Evolutionary conservation across 2,888 invertebrate species (phyloP).

Genomic region (Bruchidius siliquastri): DNA sequence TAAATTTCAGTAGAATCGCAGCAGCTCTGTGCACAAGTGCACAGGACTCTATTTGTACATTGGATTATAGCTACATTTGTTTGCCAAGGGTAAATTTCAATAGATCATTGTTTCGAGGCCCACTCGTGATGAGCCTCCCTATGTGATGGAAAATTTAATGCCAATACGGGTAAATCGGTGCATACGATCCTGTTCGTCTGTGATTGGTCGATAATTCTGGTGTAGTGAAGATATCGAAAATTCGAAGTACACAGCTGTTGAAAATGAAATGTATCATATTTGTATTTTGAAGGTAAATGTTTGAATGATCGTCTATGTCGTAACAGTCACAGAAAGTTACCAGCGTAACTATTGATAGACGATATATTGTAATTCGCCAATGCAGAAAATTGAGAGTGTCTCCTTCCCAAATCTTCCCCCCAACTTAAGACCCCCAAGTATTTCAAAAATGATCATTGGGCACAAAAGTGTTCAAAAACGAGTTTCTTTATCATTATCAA

Average conservation of each 20-base stretch:
- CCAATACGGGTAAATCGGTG: not conserved
- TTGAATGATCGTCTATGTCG: no score
- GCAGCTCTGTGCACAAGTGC: not conserved
- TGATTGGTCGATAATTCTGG: not conserved
- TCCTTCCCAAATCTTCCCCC: no score
- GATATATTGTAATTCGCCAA: no score
- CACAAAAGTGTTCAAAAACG: no score
- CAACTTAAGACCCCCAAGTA: no score
- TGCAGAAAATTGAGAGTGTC: no score
- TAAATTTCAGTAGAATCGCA: not conserved
- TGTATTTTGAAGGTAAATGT: no score
- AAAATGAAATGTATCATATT: no score
- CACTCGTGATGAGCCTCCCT: not conserved
- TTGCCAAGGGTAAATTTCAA: not conserved
- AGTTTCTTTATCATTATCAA: no score
- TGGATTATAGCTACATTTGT: not conserved
- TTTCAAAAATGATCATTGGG: no score
- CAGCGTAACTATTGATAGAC: no score
- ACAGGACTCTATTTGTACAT: not conserved
- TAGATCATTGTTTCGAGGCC: not conserved
- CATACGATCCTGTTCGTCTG: not conserved
- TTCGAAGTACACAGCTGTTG: not conserved
- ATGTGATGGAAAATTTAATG: not conserved
- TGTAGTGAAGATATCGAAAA: not conserved
- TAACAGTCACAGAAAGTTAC: no score